Evolutionary conservation across 2,888 invertebrate genomes (phyloP).

Genomic region (Callosobruchus maculatus): DNA sequence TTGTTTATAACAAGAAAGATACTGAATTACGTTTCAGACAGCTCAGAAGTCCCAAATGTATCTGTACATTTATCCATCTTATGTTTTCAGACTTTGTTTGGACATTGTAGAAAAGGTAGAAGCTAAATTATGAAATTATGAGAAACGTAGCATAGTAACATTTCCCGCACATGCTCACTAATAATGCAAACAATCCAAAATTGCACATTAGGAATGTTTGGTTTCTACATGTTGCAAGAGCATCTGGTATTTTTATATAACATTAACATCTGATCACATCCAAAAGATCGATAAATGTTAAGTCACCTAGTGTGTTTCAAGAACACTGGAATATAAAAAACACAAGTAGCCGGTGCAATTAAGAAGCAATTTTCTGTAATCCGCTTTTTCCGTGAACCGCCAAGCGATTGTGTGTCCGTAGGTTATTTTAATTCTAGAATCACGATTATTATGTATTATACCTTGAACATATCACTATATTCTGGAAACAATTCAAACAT

Average conservation of each 20-base stretch:
- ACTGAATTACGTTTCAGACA: too few relatives aligned
- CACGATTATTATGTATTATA: background rate
- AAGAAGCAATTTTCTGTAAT: background rate
- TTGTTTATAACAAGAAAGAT: too few relatives aligned
- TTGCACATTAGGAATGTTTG: background rate
- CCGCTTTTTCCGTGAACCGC: background rate
- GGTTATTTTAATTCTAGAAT: background rate
- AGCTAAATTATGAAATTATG: too few relatives aligned
- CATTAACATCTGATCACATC: background rate
- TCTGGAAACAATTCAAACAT: background rate
- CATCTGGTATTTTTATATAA: background rate
- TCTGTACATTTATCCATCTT: too few relatives aligned
- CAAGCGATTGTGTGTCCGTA: background rate
- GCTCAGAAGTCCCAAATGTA: too few relatives aligned
- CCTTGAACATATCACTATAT: background rate
- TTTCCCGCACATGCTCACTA: too few relatives aligned
- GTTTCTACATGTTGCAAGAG: background rate
- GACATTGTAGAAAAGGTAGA: too few relatives aligned
- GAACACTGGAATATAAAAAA: background rate
- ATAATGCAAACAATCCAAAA: background rate
- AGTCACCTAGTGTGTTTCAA: background rate
- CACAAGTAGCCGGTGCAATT: background rate
- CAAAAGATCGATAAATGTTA: background rate
- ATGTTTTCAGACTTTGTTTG: too few relatives aligned
- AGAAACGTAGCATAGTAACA: too few relatives aligned